Evolutionary conservation across 2,888 invertebrate genomes (phyloP), one percentile per base, ranked within the genome.

Genomic region (Troides helena): DNA sequence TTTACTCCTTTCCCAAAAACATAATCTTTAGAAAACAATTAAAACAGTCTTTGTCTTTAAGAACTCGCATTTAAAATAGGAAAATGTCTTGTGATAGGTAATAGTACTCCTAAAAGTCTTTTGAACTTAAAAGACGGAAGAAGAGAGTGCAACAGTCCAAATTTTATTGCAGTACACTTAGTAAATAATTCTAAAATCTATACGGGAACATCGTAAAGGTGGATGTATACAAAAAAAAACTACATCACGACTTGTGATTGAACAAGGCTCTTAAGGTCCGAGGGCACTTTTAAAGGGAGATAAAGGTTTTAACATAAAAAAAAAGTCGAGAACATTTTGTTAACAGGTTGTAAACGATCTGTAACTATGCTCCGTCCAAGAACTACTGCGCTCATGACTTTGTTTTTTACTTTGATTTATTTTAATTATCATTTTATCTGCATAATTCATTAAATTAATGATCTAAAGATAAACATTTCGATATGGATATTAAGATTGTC

Each of bases 311-410:
- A 81, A 85, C 82, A 81, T 80, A 83, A 67, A 87, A 88, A 21
- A 21, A 88, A 87, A 88, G 84, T 82, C 78, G 77, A 82, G 78
- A 82, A 80, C 83, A 81, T 81, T 86, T 85, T 85, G 87, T 88
- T 86, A 89, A 88, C 89, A 85, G 84, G 88, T 87, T 89, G 90
- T 89, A 85, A 90, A 88, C 80, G 87, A 86, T 85, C 84, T 79
- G 30, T 66, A 39, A 65, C 39, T 62, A 59, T 30, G 62, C 50
- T 50, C 50, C 18, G 18, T 14, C 50, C 50, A 14, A 50, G 17
- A 50, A 50, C 18, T 50, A 30, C 18, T 17, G 50, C 18, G 50
- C 39, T 39, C 39, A 39, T 10, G 7, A 39, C 39, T 7, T 39
- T 39, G 7, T 30, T 30, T 30, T 30, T 30, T 30, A 30, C 5